Conservation (phyloP, 2,888 invertebrate species). For the Hecatera dysodea region DNA sequence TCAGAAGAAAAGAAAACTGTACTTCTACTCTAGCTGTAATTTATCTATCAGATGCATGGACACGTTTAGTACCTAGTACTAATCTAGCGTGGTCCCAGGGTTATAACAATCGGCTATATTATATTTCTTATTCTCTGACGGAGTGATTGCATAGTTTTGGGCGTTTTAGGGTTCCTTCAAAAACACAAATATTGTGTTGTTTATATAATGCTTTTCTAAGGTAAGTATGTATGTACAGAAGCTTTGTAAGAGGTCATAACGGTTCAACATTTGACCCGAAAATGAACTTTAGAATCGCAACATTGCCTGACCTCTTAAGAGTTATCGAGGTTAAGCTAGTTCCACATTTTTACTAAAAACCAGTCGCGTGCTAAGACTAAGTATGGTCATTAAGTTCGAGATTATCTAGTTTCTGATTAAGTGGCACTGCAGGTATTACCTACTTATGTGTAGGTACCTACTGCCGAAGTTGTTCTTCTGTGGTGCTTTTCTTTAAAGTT, state of each 20-base stretch:
- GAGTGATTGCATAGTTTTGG: no score
- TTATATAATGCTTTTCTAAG: background rate
- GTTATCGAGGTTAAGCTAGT: background rate
- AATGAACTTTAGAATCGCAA: conserved; percentile 18
- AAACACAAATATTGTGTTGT: background rate
- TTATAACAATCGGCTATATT: no score
- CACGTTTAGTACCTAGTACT: no score
- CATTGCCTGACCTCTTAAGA: background rate
- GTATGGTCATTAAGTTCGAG: background rate
- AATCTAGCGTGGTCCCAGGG: no score
- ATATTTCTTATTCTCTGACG: no score
- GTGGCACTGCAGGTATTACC: background rate
- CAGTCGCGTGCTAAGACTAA: background rate
- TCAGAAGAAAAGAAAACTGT: conserved; percentile 47
- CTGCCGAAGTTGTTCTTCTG: background rate
- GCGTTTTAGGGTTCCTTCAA: background rate
- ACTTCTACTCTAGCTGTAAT: conserved; percentile 2
- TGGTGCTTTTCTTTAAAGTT: background rate
- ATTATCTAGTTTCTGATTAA: conserved; percentile 21
- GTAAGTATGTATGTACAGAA: background rate
- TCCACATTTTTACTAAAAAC: conserved; percentile 13
- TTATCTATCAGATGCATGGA: no score
- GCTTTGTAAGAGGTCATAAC: background rate
- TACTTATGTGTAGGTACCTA: background rate
- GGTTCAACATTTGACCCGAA: conserved; percentile 5